Evolutionary conservation across 2,113 vertebrate genomes (phyloP).

Genomic region (Petromus typicus): DNA sequence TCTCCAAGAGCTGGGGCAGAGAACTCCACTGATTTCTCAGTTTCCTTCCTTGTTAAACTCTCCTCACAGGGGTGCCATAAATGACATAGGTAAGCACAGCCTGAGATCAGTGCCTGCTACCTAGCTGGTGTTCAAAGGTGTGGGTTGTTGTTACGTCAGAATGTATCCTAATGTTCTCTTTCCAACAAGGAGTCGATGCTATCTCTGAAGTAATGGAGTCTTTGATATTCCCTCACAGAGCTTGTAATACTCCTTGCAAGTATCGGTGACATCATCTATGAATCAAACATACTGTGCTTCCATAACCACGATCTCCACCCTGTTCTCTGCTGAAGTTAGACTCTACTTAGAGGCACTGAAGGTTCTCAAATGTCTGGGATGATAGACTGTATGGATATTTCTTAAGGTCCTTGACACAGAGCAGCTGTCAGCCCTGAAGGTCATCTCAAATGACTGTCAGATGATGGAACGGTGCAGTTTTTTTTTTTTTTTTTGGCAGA

Average conservation of each 20-base stretch:
- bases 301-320: background rate
- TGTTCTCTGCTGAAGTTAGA: background rate
- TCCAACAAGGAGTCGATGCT: background rate
- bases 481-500: slow-evolving; percentile 13
- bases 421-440: background rate
- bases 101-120: background rate
- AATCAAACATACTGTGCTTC: background rate
- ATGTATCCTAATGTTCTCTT: background rate
- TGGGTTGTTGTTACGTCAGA: background rate
- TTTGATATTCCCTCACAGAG: background rate
- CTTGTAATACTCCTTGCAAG: background rate
- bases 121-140: background rate
- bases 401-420: background rate
- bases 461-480: background rate
- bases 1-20: background rate
- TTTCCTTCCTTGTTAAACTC: background rate
- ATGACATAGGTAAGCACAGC: background rate
- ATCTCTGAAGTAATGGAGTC: background rate
- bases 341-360: background rate
- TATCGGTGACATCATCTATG: background rate
- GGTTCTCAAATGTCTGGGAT: background rate
- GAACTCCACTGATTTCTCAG: accelerated
- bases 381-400: background rate
- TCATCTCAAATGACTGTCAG: background rate
- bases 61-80: background rate